These are phyloP conservation scores for Chymomyza amoena DNA, from an alignment of 2,888 invertebrate species.

Conservation along the genomic window DNA sequence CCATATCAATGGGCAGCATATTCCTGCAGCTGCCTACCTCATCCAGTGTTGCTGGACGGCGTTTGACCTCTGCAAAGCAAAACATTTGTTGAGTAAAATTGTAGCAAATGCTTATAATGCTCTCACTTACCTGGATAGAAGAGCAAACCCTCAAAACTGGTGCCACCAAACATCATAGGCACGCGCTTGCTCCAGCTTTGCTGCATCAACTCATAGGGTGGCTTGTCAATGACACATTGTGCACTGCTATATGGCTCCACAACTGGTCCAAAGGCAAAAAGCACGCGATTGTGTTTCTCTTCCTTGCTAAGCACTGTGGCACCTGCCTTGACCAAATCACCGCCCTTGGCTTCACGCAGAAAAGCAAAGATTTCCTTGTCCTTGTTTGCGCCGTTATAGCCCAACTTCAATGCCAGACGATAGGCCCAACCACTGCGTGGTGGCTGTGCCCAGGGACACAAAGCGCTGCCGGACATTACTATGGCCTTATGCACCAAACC, in stretches of 20 bases:
- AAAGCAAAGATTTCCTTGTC: slow-evolving; percentile 75
- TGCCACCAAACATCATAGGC: slow-evolving; percentile 76
- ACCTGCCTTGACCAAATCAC: slow-evolving; percentile 68
- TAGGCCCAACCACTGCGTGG: slow-evolving; percentile 64
- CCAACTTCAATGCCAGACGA: slow-evolving; percentile 71
- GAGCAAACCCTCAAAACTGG: slow-evolving; percentile 76
- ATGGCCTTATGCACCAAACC: slow-evolving; percentile 75
- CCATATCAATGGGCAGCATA: slow-evolving; percentile 67
- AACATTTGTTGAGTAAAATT: not conserved
- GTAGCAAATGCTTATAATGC: not conserved
- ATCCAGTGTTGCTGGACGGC: slow-evolving; percentile 70
- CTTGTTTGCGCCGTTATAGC: slow-evolving; percentile 68
- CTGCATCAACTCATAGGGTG: slow-evolving; percentile 61
- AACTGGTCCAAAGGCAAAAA: slow-evolving; percentile 76
- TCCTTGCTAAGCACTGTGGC: slow-evolving; percentile 64
- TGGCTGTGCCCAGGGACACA: slow-evolving; percentile 73
- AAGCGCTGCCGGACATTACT: slow-evolving; percentile 74
- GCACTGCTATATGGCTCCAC: slow-evolving; percentile 75
- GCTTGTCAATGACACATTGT: slow-evolving; percentile 68
- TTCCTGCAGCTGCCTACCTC: slow-evolving; percentile 72
- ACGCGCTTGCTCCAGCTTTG: slow-evolving; percentile 75
- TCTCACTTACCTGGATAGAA: slow-evolving; percentile 68
- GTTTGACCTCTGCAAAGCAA: slow-evolving; percentile 57
- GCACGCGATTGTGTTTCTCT: slow-evolving; percentile 67
- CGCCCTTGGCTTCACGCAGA: slow-evolving; percentile 61